A percentile compares a stretch with the other conserved stretches of the same genome.
Conservation (phyloP, 2,113 vertebrate genomes). For the Ondatra zibethicus region DNA sequence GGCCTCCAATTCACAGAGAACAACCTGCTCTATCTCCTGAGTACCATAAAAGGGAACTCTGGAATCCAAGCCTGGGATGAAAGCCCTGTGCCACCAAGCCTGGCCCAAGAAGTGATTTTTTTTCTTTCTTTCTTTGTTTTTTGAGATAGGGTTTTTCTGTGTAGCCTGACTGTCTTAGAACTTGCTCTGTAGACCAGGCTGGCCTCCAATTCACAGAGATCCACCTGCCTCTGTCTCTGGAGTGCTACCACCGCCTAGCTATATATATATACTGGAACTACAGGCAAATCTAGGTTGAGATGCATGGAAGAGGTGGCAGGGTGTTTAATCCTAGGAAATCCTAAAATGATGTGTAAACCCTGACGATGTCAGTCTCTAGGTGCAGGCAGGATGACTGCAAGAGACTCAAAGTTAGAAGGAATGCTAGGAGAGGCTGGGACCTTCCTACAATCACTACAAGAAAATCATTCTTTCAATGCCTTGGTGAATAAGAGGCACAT, state of each 20-base stretch:
- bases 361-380: not conserved
- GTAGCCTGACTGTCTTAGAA: no score
- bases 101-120: no score
- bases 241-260: not conserved
- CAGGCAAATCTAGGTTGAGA: conserved; percentile 14
- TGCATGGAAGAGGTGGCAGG: not conserved
- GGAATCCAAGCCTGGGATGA: no score
- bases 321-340: not conserved
- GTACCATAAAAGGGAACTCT: no score
- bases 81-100: no score
- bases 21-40: no score
- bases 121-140: no score
- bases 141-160: no score
- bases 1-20: no score
- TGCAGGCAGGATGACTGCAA: not conserved
- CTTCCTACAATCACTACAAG: not conserved
- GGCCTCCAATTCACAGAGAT: not conserved
- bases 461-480: not conserved
- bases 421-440: not conserved
- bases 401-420: conserved; percentile 8
- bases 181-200: no score
- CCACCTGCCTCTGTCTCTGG: not conserved
- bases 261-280: not conserved
- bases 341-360: not conserved
- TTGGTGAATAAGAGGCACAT: conserved; percentile 47